phyloP scores from a whole-genome alignment of 2,888 invertebrate species.

The Autographa pulchrina region DNA sequence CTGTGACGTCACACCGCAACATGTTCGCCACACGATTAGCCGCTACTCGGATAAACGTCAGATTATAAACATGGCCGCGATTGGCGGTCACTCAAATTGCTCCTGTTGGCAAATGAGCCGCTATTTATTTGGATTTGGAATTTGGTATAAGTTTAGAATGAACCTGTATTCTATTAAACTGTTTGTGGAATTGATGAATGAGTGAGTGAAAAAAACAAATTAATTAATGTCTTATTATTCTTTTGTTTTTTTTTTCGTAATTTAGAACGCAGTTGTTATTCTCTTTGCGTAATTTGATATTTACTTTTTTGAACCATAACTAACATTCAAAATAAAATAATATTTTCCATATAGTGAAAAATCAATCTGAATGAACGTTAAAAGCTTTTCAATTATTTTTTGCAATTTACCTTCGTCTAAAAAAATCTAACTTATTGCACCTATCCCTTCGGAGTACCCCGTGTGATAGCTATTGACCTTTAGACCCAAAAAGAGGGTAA shows the following conservation, averaged over 20 bases:
- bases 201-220: no score
- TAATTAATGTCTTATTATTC: no score
- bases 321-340: no score
- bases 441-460: background rate
- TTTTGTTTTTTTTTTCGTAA: no score
- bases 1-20: conserved; percentile 45
- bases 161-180: background rate
- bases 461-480: conserved; percentile 4
- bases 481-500: conserved; percentile 1
- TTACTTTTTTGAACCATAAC: no score
- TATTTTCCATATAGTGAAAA: no score
- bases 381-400: background rate
- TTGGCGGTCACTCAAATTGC: conserved; percentile 47
- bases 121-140: conserved; percentile 9
- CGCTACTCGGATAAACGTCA: conserved; percentile 46
- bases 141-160: conserved; percentile 19
- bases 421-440: background rate
- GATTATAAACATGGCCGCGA: conserved; percentile 46
- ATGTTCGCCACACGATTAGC: conserved; percentile 45
- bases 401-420: background rate
- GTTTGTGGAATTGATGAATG: no score
- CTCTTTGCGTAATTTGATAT: no score
- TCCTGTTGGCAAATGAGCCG: conserved; percentile 40
- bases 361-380: no score
- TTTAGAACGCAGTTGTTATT: no score